Evolutionary conservation across 2,797 vertebrate genomes (phyloP), one percentile per base, ranked within the genome.

Genomic region (Enteromius thamalakanensis): DNA sequence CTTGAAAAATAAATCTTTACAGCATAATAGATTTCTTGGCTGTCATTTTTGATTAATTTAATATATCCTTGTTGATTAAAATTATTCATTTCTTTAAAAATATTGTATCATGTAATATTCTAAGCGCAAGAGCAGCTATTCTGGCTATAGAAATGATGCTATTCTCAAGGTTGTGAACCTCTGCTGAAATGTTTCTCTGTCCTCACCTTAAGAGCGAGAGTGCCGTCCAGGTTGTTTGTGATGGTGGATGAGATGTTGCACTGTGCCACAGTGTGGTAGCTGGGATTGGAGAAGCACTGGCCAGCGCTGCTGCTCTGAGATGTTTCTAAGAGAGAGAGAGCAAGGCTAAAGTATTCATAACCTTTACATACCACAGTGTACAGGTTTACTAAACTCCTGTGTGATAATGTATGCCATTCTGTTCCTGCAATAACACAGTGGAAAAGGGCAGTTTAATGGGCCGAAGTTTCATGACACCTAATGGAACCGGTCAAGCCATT

Each of bases 281-380:
- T 97, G 88, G 97, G 96, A 88, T 97, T 98, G 92, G 96, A 96
- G 94, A 99, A 97, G 91, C 96, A 98, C 88, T 97, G 97, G 81
- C 93, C 91, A 23, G 92, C 93, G 92, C 93, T 89, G 84, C 86
- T 74, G 92, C 93, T 95, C 92, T 96, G 95, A 91, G 94, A 93
- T 90, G 94, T 87, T 95, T 94, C 93, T 96, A 90, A 17, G 9
- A 79, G 34, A 84, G 9, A 79, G 34, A 84, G 19, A 82, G 45
- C 49, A 78, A 47, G 3, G 3, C 12, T 45, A 40, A 14, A 55
- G 14, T 40, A 51, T 62, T 58, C 4, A 34, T 6, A 47, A 65
- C 37, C n/a, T 7, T n/a, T 12, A 19, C 15, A 72, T 40, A 76
- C n/a, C 29, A 53, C 32, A 60, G 21, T 53, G 21, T 15, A 58